These are phyloP conservation scores for Zosterops borbonicus DNA, from an alignment of 2,113 vertebrate genomes.

Conservation along the genomic window DNA sequence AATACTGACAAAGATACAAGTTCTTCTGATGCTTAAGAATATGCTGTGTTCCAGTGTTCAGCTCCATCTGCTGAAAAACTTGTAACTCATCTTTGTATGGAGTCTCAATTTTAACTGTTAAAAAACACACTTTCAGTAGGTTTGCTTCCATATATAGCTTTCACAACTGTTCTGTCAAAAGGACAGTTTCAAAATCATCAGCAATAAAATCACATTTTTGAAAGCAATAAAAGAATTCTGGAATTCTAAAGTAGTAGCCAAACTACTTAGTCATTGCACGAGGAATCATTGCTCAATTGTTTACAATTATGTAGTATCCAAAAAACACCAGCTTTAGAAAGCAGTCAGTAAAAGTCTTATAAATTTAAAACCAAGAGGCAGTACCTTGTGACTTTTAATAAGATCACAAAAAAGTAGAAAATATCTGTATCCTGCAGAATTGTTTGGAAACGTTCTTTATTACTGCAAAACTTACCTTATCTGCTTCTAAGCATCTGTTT, in stretches of 20 bases:
- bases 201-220: not conserved
- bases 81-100: not conserved
- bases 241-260: not conserved
- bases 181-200: not conserved
- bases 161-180: not conserved
- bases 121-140: not conserved
- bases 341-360: not conserved
- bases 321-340: not conserved
- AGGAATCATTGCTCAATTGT: not conserved
- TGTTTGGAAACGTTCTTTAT: not conserved
- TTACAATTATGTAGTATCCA: not conserved
- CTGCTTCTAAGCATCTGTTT: conserved; percentile 65
- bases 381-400: not conserved
- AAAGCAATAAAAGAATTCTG: not conserved
- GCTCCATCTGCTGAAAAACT: not conserved
- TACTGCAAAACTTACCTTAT: conserved; percentile 69
- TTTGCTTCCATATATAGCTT: not conserved
- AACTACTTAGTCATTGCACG: not conserved
- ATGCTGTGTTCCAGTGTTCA: not conserved
- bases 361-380: not conserved
- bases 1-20: not conserved
- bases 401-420: not conserved
- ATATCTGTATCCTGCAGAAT: not conserved
- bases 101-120: not conserved
- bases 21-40: not conserved